phyloP scores from a whole-genome alignment of 2,888 invertebrate species.

The Caradrina clavipalpis region DNA sequence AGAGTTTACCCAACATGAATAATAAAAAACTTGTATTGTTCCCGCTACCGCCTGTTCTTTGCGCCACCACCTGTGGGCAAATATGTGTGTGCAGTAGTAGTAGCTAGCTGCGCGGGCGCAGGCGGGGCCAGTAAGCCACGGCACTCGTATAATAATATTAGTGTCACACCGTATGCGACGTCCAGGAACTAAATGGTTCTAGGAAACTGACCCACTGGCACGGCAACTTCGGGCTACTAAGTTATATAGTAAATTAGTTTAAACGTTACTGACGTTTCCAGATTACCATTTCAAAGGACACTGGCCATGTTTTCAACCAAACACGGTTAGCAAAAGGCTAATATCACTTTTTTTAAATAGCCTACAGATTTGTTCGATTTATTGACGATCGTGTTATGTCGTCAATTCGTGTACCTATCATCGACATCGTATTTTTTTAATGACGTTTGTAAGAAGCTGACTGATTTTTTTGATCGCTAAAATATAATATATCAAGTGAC shows the following conservation, averaged over 20 bases:
- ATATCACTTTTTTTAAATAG: no score
- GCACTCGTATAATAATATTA: conserved; percentile 14
- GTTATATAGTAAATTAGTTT: conserved; percentile 2
- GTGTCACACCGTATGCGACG: conserved; percentile 22
- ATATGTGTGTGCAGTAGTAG: conserved; percentile 34
- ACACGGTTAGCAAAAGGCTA: no score
- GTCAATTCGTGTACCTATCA: no score
- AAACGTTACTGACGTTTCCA: neutral
- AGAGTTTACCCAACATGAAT: no score
- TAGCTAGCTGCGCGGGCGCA: conserved; percentile 27
- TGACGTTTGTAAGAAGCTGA: neutral
- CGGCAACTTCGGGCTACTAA: neutral
- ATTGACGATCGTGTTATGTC: no score
- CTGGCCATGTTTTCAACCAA: no score
- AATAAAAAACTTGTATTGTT: no score
- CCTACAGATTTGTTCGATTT: no score
- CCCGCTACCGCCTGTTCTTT: conserved; percentile 9
- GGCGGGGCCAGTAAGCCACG: conserved; percentile 56
- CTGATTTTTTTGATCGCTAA: no score
- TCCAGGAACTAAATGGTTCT: conserved; percentile 36
- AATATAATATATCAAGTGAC: no score
- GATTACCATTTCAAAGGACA: neutral
- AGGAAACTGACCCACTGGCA: conserved; percentile 22
- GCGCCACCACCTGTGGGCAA: conserved; percentile 22
- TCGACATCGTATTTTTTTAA: no score